Evolutionary conservation across 1,140 invertebrate species (phyloP).

Genomic region (Stegodyphus mimosarum): DNA sequence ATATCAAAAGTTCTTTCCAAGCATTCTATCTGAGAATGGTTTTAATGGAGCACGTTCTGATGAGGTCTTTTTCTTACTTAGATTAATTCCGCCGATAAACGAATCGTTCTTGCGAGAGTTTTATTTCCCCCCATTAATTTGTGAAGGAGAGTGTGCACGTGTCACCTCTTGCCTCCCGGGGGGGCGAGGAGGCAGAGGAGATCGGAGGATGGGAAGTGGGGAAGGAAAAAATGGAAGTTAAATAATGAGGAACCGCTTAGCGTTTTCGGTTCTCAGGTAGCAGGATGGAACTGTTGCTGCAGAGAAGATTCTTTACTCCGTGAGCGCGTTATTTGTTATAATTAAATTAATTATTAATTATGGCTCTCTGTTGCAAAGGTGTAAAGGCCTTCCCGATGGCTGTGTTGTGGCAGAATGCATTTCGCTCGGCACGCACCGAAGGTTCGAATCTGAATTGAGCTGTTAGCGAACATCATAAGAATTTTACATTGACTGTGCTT

Average conservation of each 20-base stretch:
- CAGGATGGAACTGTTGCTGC: slow-evolving; percentile 32
- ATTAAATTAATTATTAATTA: slow-evolving; percentile 44
- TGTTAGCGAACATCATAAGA: too few relatives aligned
- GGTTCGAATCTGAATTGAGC: too few relatives aligned
- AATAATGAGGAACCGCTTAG: slow-evolving; percentile 44
- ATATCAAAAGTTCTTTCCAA: slow-evolving; percentile 59
- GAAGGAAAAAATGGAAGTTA: slow-evolving; percentile 8
- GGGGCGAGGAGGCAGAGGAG: neutral
- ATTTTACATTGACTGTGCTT: too few relatives aligned
- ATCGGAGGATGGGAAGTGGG: too few relatives aligned
- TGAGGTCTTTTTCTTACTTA: slow-evolving; percentile 49
- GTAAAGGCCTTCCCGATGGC: neutral
- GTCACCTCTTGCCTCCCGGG: slow-evolving; percentile 27
- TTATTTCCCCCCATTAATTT: slow-evolving; percentile 58
- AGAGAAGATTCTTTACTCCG: slow-evolving; percentile 8
- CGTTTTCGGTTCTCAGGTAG: slow-evolving; percentile 6
- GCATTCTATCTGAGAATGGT: slow-evolving; percentile 48
- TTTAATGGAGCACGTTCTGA: slow-evolving; percentile 57
- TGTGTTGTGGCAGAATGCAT: neutral
- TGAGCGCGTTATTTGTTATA: slow-evolving; percentile 40
- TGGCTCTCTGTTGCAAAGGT: neutral
- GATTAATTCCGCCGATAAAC: slow-evolving; percentile 57
- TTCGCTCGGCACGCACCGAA: neutral
- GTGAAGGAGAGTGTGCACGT: slow-evolving; percentile 34
- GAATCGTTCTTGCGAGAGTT: slow-evolving; percentile 35